phyloP scores from a whole-genome alignment of 2,797 vertebrate species.

The Gallinago nigripennis region DNA sequence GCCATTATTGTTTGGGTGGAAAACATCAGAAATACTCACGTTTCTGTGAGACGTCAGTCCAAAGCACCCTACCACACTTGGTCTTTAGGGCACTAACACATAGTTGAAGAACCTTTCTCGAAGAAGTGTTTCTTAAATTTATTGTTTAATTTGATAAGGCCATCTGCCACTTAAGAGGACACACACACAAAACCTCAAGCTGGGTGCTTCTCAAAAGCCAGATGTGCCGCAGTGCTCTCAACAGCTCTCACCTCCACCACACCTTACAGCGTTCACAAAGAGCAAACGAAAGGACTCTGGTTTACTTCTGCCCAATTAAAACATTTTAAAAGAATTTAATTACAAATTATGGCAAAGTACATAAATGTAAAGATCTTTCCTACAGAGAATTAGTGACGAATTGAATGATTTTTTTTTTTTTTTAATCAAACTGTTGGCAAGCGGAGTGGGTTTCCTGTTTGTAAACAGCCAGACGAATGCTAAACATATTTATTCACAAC shows the following conservation, averaged over 20 bases:
- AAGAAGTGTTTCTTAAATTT: neutral
- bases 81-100: neutral
- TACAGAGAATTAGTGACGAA: constrained; percentile 70
- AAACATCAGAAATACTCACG: neutral
- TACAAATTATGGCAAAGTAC: constrained; percentile 60
- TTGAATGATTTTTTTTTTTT: constrained; percentile 62
- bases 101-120: neutral
- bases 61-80: neutral
- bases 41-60: neutral
- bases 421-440: constrained; percentile 75
- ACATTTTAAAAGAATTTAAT: constrained; percentile 74
- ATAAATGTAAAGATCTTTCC: constrained; percentile 73
- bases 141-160: neutral
- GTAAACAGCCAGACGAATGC: constrained; percentile 74
- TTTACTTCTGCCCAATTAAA: constrained; percentile 73
- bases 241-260: neutral
- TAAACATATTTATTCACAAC: constrained; percentile 78
- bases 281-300: constrained; percentile 39
- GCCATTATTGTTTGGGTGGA: neutral
- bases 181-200: neutral
- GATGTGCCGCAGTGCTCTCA: neutral
- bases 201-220: neutral
- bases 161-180: neutral
- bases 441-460: constrained; percentile 64
- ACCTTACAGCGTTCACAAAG: constrained; percentile 1